Evolutionary conservation across 2,888 invertebrate genomes (phyloP), one percentile per base, ranked within the genome.

Genomic region (Neocrepidodera transversa): DNA sequence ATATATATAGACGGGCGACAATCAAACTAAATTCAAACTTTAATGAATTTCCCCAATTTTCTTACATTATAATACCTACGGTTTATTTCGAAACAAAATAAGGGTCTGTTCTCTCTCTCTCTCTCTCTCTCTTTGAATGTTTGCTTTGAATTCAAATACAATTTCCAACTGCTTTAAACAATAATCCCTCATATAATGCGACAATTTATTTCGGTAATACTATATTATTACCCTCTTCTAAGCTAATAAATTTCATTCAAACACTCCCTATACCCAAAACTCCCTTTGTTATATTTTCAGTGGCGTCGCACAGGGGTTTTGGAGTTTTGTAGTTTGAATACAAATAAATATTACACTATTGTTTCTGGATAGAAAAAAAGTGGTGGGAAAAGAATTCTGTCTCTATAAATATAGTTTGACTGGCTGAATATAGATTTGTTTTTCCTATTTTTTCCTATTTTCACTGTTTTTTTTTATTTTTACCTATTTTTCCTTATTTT

Each of bases 171-270:
- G 45, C 26, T 45, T 45, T 28, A 45, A 45, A 45, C 45, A 26
- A 26, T 45, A 45, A 45, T 45, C 45, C 45, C 10, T 45, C 45
- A 45, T 26, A 45, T 45, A 45, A 45, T 45, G 10, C 45, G 45
- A 45, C 45, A 45, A 45, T 45, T 45, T 45, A 45, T 45, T 45
- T 45, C 26, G 13, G 45, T 45, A 45, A 45, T 23, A 16, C 45
- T 26, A 28, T 18, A 18, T 45, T 45, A 45, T 45, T 45, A 45
- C 45, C 26, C 45, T 28, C 28, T 26, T 45, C 28, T 26, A 3
- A 28, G 45, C 45, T 45, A 45, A 45, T 45, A 45, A 45, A 45
- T 45, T 45, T 45, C 45, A 45, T 26, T 45, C 14, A 42, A 42
- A 20, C 45, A n/a, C 13, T 6, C 13, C 8, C 42, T n/a, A 8